Percentiles rank a stretch among this genome's conserved stretches.
phyloP scores from a whole-genome alignment of 2,888 invertebrate genomes.

The Dioctria rufipes region DNA sequence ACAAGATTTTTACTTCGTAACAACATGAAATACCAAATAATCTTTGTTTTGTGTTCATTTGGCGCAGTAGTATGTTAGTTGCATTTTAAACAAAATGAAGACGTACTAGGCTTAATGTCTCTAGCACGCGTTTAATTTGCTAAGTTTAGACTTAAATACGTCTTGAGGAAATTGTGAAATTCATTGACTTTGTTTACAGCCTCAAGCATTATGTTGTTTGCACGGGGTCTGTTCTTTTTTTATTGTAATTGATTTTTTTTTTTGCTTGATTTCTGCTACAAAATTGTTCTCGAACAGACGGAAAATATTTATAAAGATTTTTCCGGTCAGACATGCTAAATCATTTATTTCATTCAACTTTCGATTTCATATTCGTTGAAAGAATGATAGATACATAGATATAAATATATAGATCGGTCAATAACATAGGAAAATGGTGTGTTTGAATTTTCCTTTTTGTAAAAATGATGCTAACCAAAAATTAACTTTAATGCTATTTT shows the following conservation, averaged over 20 bases:
- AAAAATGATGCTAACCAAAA: conserved; percentile 3
- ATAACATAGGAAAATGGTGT: conserved; percentile 14
- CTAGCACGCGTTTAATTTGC: not conserved
- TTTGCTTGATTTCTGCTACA: not conserved
- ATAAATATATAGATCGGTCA: not conserved
- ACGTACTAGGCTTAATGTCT: conserved; percentile 13
- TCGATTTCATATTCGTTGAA: not conserved
- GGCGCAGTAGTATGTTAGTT: not conserved
- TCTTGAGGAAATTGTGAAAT: conserved; percentile 23
- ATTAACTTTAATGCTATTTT: conserved; percentile 18
- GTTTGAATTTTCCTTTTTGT: conserved; percentile 8
- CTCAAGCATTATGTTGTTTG: not conserved
- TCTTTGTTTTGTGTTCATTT: not conserved
- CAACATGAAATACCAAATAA: not conserved
- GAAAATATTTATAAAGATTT: not conserved
- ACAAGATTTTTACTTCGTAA: not conserved
- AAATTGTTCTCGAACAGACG: not conserved
- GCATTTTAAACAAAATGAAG: conserved; percentile 15
- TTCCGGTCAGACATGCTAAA: not conserved
- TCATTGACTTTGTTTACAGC: conserved; percentile 26
- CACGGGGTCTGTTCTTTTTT: not conserved
- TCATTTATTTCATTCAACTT: conserved; percentile 40
- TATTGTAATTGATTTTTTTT: not conserved
- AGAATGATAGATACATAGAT: not conserved
- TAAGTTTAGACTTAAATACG: conserved; percentile 35